Conservation (phyloP, 1,140 invertebrate genomes). For the Eulimnadia texana region DNA sequence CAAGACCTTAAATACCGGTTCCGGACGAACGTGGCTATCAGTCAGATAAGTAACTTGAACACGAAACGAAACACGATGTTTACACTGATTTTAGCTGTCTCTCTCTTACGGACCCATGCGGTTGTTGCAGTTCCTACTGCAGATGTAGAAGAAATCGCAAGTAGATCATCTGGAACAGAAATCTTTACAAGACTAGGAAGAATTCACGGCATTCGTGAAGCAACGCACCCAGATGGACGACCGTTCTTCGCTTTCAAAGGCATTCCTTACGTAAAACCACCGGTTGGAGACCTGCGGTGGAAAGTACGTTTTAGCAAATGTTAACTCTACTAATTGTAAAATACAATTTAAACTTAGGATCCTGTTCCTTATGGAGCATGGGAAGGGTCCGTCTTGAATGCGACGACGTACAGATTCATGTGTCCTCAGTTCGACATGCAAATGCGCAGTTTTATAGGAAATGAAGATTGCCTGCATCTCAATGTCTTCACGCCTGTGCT, state of each 20-base stretch:
- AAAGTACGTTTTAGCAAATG: constrained; percentile 16
- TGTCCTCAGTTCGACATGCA: constrained; percentile 15
- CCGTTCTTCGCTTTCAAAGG: constrained; percentile 34
- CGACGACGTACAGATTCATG: neutral
- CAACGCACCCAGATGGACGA: constrained; percentile 20
- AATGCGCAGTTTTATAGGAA: constrained; percentile 11
- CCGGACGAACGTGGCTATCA: too few species aligned
- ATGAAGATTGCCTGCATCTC: constrained; percentile 23
- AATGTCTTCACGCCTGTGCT: constrained; percentile 24
- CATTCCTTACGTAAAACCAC: constrained; percentile 39
- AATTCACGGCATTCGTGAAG: constrained; percentile 3
- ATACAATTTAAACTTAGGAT: constrained; percentile 10
- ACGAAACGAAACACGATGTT: too few species aligned
- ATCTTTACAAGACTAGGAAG: constrained; percentile 4
- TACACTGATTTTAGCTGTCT: too few species aligned
- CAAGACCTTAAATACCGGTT: too few species aligned
- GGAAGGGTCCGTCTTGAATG: constrained; percentile 8
- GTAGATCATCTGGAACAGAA: neutral
- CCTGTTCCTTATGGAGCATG: constrained; percentile 11
- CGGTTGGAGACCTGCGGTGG: constrained; percentile 35
- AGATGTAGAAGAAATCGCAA: too few species aligned
- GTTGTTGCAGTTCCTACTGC: too few species aligned
- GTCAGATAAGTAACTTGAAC: too few species aligned
- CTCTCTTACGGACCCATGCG: too few species aligned
- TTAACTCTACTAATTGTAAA: neutral